Conservation (phyloP, 2,797 vertebrate species). For the Bradypus variegatus region DNA sequence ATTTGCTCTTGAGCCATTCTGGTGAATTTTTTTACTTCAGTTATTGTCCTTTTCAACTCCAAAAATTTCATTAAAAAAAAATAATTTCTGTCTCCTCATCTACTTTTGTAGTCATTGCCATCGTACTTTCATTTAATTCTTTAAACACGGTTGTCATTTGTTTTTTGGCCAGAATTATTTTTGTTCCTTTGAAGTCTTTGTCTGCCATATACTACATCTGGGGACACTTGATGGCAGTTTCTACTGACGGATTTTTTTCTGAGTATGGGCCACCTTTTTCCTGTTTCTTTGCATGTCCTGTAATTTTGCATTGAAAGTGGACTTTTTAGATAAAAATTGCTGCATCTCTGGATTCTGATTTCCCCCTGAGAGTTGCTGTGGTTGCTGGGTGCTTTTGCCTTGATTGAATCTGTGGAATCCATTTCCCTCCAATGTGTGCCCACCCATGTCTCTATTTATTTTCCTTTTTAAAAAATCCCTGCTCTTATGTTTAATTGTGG, state of each 20-base stretch:
- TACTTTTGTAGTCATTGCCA: not conserved
- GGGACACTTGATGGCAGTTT: not conserved
- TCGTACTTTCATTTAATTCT: not conserved
- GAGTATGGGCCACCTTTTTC: not conserved
- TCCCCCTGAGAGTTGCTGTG: not conserved
- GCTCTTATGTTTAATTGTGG: not conserved
- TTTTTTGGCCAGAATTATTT: not conserved
- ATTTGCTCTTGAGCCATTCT: not conserved
- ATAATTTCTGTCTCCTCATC: not conserved
- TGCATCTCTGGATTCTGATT: not conserved
- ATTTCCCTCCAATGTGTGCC: not conserved
- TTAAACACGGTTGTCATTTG: not conserved
- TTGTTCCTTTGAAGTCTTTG: not conserved
- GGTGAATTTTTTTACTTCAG: not conserved
- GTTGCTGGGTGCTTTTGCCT: not conserved
- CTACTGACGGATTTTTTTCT: not conserved
- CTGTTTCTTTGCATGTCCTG: not conserved
- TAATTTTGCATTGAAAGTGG: not conserved
- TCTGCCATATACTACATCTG: not conserved
- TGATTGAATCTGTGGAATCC: not conserved
- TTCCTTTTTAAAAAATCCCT: not conserved
- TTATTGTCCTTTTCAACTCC: not conserved
- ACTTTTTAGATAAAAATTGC: not conserved
- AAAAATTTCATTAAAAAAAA: not conserved
- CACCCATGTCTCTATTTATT: not conserved